Evolutionary conservation across 1,140 invertebrate species (phyloP).

Genomic region (Mesaphorura yosii): DNA sequence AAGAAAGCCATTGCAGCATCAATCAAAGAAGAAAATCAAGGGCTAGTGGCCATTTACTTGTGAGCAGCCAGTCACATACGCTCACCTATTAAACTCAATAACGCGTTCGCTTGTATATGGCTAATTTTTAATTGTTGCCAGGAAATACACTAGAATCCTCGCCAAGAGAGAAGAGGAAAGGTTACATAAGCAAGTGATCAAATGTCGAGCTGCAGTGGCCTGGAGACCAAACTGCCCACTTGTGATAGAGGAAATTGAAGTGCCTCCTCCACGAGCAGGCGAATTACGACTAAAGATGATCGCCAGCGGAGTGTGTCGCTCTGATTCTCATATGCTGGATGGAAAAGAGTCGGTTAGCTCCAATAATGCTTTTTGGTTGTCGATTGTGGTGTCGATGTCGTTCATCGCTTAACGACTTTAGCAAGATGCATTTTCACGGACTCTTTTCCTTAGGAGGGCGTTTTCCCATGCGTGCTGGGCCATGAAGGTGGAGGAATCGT

Average conservation of each 20-base stretch:
- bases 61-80: too few species aligned
- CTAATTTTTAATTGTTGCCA: too few species aligned
- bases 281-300: conserved; percentile 65
- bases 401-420: too few species aligned
- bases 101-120: too few species aligned
- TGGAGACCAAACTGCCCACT: conserved; percentile 80
- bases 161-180: too few species aligned
- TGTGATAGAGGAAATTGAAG: conserved; percentile 78
- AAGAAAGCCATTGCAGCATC: too few species aligned
- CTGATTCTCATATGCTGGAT: conserved; percentile 77
- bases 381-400: neutral
- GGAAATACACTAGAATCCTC: too few species aligned
- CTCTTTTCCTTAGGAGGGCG: too few species aligned
- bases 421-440: too few species aligned
- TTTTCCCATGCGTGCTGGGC: neutral
- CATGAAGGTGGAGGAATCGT: conserved; percentile 74
- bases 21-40: too few species aligned
- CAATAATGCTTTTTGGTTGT: conserved; percentile 33
- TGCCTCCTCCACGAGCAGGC: conserved; percentile 81
- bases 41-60: too few species aligned
- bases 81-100: too few species aligned
- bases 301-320: conserved; percentile 90
- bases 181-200: conserved; percentile 68
- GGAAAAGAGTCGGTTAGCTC: conserved; percentile 82
- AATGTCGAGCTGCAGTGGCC: conserved; percentile 80